A percentile compares a stretch with the other conserved stretches of the same genome.
Evolutionary conservation across 35 echinoderm and acorn worm genomes (phyloP).

Genomic region (Anneissia japonica): DNA sequence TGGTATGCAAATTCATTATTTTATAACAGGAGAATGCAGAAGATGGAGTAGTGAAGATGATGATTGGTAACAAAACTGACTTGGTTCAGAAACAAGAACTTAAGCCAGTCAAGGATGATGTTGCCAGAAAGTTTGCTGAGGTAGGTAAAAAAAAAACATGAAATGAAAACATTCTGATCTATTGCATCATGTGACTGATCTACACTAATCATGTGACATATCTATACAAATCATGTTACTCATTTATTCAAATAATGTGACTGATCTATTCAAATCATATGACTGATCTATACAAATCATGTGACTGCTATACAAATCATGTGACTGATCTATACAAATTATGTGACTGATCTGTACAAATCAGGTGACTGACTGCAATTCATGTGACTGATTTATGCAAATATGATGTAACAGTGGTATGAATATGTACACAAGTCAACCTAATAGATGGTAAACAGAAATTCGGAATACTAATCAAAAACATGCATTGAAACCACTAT

Average conservation of each 20-base stretch:
- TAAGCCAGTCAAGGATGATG: conserved; percentile 53
- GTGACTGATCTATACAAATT: background rate
- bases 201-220: background rate
- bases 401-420: no score
- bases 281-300: background rate
- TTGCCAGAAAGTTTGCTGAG: conserved; percentile 52
- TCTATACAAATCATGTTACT: background rate
- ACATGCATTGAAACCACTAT: no score
- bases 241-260: background rate
- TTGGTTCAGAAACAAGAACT: background rate
- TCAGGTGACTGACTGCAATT: no score
- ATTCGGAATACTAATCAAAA: no score
- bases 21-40: conserved; percentile 72
- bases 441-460: no score
- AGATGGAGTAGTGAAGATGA: conserved; percentile 65
- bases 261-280: background rate
- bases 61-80: conserved; percentile 86
- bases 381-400: no score
- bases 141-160: no score
- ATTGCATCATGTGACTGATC: background rate
- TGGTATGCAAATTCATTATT: no score
- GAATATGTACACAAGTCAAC: no score
- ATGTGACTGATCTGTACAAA: no score
- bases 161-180: background rate
- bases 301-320: background rate